These are phyloP conservation scores for Arrhamphus sclerolepis DNA, from an alignment of 2,797 vertebrate species.

Conservation along the genomic window DNA sequence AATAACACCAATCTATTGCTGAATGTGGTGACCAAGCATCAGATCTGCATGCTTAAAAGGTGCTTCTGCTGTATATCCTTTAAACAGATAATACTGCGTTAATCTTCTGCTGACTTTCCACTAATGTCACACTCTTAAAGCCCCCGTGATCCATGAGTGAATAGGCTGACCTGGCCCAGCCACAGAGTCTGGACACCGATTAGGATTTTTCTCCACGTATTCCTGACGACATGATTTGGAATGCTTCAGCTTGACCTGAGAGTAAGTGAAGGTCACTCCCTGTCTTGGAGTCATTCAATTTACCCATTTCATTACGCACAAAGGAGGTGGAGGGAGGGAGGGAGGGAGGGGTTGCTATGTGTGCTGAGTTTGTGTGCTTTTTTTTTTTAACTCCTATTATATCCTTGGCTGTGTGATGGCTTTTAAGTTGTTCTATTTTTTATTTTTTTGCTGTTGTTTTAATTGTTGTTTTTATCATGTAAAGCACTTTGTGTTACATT, in stretches of 20 bases:
- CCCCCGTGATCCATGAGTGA: constrained; percentile 52
- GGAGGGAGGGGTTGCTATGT: too few species aligned
- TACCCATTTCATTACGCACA: constrained; percentile 49
- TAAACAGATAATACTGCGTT: constrained; percentile 21
- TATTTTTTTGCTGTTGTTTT: too few species aligned
- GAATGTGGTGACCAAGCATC: not conserved
- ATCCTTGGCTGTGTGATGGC: too few species aligned
- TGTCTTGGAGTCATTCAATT: constrained; percentile 52
- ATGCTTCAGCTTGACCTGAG: constrained; percentile 22
- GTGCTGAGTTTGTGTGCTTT: too few species aligned
- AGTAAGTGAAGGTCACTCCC: constrained; percentile 60
- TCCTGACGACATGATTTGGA: constrained; percentile 30
- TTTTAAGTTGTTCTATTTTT: too few species aligned
- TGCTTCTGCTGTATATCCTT: constrained; percentile 7
- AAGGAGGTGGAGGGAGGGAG: too few species aligned
- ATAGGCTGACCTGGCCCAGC: constrained; percentile 29
- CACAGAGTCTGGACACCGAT: constrained; percentile 11
- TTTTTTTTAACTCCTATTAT: too few species aligned
- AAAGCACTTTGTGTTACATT: too few species aligned
- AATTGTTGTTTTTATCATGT: too few species aligned
- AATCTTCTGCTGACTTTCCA: constrained; percentile 50
- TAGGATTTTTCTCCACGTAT: constrained; percentile 28
- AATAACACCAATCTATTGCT: not conserved
- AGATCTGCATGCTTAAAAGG: not conserved
- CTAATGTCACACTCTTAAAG: constrained; percentile 48